Percentiles rank a stretch among this genome's conserved stretches.
Conservation (phyloP, 2,113 vertebrate species). For the Toxotes chatareus region DNA sequence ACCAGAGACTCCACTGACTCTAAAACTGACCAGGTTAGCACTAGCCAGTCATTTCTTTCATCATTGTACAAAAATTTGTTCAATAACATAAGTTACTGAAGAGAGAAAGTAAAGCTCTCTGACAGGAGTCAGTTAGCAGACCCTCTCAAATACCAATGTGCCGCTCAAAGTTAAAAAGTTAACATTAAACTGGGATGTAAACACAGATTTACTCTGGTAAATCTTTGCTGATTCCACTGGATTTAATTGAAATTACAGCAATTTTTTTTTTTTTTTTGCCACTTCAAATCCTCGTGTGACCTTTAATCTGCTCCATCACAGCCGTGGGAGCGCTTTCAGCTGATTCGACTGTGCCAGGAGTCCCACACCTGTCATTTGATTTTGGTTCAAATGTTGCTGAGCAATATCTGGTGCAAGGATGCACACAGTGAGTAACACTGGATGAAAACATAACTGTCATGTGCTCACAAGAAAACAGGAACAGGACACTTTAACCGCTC, state of each 20-base stretch:
- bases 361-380: not conserved
- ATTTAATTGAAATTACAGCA: not conserved
- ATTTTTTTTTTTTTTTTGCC: not conserved
- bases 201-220: not conserved
- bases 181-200: not conserved
- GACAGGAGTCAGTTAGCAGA: not conserved
- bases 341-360: not conserved
- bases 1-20: not conserved
- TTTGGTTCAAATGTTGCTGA: not conserved
- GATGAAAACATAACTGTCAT: not conserved
- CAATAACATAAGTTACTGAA: not conserved
- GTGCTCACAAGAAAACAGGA: not conserved
- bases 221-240: too few relatives aligned
- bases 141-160: too few relatives aligned
- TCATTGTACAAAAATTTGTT: not conserved
- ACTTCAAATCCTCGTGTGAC: not conserved
- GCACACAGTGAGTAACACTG: not conserved
- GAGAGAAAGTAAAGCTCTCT: not conserved
- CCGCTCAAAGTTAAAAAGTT: not conserved
- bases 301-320: too few relatives aligned
- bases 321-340: too few relatives aligned
- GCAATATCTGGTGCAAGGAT: not conserved
- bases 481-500: not conserved
- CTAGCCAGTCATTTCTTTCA: not conserved
- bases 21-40: not conserved